Evolutionary conservation across 2,888 invertebrate genomes (phyloP).

Genomic region (Spodoptera exigua): DNA sequence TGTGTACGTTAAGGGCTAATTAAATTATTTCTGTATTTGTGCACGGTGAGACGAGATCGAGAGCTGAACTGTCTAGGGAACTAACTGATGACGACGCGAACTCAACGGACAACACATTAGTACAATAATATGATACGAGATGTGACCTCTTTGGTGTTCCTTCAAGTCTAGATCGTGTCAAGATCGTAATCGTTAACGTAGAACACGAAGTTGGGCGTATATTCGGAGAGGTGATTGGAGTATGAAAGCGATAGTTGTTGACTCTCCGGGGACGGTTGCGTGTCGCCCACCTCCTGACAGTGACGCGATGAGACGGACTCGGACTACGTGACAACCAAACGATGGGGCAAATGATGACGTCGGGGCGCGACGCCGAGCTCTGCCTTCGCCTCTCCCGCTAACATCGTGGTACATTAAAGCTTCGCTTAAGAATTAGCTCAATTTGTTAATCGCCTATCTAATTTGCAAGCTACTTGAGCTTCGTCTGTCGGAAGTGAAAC

Average conservation of each 20-base stretch:
- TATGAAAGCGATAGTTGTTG: slow-evolving; percentile 70
- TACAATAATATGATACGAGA: slow-evolving; percentile 36
- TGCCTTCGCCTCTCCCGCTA: slow-evolving; percentile 70
- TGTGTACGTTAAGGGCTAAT: slow-evolving; percentile 83
- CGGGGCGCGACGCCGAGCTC: slow-evolving; percentile 72
- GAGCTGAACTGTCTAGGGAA: slow-evolving; percentile 59
- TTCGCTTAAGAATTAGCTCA: slow-evolving; percentile 83
- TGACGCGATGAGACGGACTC: slow-evolving; percentile 38
- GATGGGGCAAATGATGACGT: slow-evolving; percentile 59
- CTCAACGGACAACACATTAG: slow-evolving; percentile 41
- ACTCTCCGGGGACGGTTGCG: slow-evolving; percentile 85
- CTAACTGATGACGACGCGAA: slow-evolving; percentile 32
- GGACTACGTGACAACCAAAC: slow-evolving; percentile 46
- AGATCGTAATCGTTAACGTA: slow-evolving; percentile 52
- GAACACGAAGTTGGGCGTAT: slow-evolving; percentile 78
- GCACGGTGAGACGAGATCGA: slow-evolving; percentile 84
- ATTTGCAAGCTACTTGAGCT: slow-evolving; percentile 83
- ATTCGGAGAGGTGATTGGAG: slow-evolving; percentile 81
- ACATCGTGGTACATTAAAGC: slow-evolving; percentile 83
- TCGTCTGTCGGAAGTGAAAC: slow-evolving; percentile 69
- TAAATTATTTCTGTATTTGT: slow-evolving; percentile 75
- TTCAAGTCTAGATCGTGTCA: slow-evolving; percentile 39
- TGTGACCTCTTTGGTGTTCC: slow-evolving; percentile 53
- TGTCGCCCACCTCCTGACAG: slow-evolving; percentile 72
- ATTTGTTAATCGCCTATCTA: slow-evolving; percentile 89